Conservation (phyloP, 2,888 invertebrate genomes). For the Drosophila atripex region DNA sequence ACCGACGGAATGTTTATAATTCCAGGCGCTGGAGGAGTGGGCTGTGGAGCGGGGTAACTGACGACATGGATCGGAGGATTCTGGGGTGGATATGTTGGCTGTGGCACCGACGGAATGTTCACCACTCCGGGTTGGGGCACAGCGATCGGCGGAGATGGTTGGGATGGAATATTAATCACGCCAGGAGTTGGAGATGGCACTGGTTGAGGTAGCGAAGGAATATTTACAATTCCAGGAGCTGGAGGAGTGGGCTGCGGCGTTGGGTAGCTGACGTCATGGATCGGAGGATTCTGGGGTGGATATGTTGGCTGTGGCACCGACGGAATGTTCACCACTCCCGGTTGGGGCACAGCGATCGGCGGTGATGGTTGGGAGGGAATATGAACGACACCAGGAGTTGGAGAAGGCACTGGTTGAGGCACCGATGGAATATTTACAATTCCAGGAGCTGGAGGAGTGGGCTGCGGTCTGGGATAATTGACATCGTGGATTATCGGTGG, state of each 20-base stretch:
- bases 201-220: conserved; percentile 27
- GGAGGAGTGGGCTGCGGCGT: conserved; percentile 11
- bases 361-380: conserved; percentile 18
- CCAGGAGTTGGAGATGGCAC: conserved; percentile 12
- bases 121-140: conserved; percentile 22
- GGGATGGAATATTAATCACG: conserved; percentile 37
- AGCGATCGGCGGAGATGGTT: conserved; percentile 3
- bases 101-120: conserved; percentile 29
- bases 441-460: conserved; percentile 20
- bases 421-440: conserved; percentile 31
- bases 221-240: conserved; percentile 26
- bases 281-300: conserved; percentile 3
- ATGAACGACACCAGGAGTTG: conserved; percentile 36
- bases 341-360: conserved; percentile 1
- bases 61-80: conserved; percentile 16
- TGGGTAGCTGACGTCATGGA: conserved; percentile 20
- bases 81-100: conserved; percentile 10
- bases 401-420: conserved; percentile 14
- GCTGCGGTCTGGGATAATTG: conserved; percentile 5
- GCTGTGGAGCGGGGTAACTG: conserved; percentile 14
- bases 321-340: conserved; percentile 36
- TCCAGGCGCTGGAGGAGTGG: conserved; percentile 4
- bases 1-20: too few species aligned
- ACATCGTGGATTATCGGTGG: conserved; percentile 27
- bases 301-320: conserved; percentile 26